Evolutionary conservation across 2,113 vertebrate species (phyloP), one percentile per base, ranked within the genome.

Genomic region (Muntiacus muntjak): DNA sequence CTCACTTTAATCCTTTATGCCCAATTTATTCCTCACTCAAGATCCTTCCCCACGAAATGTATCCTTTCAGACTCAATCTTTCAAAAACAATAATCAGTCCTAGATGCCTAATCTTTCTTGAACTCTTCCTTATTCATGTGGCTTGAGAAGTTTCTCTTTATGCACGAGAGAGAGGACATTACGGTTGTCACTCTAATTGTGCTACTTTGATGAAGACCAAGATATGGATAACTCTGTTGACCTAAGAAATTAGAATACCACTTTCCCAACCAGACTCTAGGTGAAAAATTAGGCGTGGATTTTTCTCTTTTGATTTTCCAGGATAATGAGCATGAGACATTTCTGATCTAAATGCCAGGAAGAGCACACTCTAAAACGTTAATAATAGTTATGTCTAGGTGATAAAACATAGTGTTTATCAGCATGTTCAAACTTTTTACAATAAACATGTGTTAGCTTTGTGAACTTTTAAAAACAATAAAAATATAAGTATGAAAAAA

Each of bases 211-310:
- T 92, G 93, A 97, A 97, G 28, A 92, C 71, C 43, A 95, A 95
- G 58, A 89, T 40, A 71, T 1, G 36, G 36, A 87, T n/a, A 95
- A 88, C 3, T 45, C 47, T 62, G 28, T 55, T 84, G 57, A 94
- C 9, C n/a, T 83, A 74, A 96, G 19, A 89, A 95, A 62, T 89
- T 11, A 85, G 25, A 95, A 92, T 54, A 92, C 17, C 74, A 97
- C 30, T 79, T 95, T 83, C 52, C 60, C 43, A 96, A 82, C 76
- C 54, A 96, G 89, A 93, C 96, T 93, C 36, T 90, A 47, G 50
- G 43, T 92, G 88, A 93, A 98, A 82, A 94, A 94, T 81, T 95
- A 97, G 92, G 88, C 95, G 98, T 97, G 95, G 95, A 95, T 36
- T 96, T 98, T 97, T 98, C 96, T 94, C 96, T 62, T 62, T 54